Evolutionary conservation across 2,797 vertebrate genomes (phyloP).

Genomic region (Chloroceryle amazona): DNA sequence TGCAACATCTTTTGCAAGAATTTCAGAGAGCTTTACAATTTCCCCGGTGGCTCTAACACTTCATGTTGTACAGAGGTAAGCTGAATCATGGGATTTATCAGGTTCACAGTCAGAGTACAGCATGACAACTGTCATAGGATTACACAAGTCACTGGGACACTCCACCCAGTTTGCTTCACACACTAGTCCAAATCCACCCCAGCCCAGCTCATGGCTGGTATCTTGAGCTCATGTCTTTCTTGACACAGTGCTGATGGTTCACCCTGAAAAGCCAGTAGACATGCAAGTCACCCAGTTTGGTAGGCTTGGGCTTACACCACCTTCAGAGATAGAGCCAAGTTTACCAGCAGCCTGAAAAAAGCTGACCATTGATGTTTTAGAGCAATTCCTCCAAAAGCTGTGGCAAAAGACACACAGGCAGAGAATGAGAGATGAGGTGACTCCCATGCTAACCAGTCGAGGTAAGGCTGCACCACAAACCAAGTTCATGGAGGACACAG

Average conservation of each 20-base stretch:
- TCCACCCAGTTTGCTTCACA: not conserved
- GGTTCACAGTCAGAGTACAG: not conserved
- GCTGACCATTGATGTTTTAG: not conserved
- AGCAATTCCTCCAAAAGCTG: not conserved
- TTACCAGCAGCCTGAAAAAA: not conserved
- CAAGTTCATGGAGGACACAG: not conserved
- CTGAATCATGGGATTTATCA: not conserved
- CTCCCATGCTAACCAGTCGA: not conserved
- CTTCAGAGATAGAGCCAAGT: not conserved
- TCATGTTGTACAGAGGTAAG: not conserved
- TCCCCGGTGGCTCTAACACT: not conserved
- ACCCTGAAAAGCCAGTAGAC: not conserved
- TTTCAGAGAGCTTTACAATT: rapidly evolving
- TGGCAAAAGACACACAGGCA: not conserved
- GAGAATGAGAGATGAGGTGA: not conserved
- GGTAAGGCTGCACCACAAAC: not conserved
- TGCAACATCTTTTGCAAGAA: not conserved
- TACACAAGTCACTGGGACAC: not conserved
- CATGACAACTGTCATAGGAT: not conserved
- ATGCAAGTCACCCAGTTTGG: not conserved
- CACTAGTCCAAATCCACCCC: not conserved
- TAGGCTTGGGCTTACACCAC: rapidly evolving
- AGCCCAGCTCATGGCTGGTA: not conserved
- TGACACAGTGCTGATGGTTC: not conserved
- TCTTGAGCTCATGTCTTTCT: not conserved